Base-by-base conservation (phyloP, 1,140 invertebrate species). In the Coboldia fuscipes region DNA sequence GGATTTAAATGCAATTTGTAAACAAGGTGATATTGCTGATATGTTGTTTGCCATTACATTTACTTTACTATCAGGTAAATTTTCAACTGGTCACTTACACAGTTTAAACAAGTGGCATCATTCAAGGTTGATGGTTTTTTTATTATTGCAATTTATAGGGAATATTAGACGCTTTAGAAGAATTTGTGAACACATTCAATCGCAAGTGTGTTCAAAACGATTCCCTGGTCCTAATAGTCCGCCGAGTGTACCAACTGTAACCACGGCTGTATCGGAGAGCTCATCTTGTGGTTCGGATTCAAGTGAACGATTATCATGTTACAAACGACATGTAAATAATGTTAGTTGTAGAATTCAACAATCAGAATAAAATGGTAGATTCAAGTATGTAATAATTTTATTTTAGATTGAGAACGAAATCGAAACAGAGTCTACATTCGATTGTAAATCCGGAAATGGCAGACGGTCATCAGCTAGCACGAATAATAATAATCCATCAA, bases 161-260 rank as follows among this genome's bases (percentile, higher is more conserved):
- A 94, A 94, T 50, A 88, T 93, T 39, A 70, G 90, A 40, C 68
- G 92, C 41, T 97, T 96, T 57, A 70, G 89, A 38, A 68, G 90
- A 44, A 86, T 97, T 34, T 96, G 89, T 61, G 92, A 97, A 56
- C 85, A 93, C 53, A 86, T 96, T 38, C 89, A 96, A 54, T 72
- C 77, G 4, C 81, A 88, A 45, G 79, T 90, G 27, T 83, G 80
- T 40, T 55, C 52, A 5, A 55, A 55, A 34, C 45, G 51, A 28
- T 55, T 49, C 35, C 51, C 52, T n/a, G 51, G 51, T 29, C 51
- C 49, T 19, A 54, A 39, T 72, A 78, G 47, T 74, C 75, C 47
- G 57, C 71, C 29, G 55, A 70, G 21, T 66, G 81, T 49, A 56
- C 81, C 45, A 70, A 72, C 46, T 4, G 51, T 54, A 14, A 54